A percentile compares a stretch with the other conserved stretches of the same genome.
Conservation (phyloP, 2,113 vertebrate genomes). For the Reinhardtius hippoglossoides region DNA sequence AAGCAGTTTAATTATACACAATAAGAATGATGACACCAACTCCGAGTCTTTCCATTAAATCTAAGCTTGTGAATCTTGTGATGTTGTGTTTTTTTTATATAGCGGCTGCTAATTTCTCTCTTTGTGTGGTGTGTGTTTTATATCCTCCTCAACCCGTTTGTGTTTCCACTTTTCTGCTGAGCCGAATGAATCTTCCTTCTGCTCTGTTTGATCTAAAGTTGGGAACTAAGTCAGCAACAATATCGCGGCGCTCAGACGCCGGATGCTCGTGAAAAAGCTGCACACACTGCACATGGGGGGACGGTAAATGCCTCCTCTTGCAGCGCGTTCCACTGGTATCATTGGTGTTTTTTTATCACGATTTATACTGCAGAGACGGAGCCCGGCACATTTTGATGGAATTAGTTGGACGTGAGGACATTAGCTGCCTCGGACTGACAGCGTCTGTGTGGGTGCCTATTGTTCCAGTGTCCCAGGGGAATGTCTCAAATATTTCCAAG, state of each 20-base stretch:
- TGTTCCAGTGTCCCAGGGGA: conserved; percentile 55
- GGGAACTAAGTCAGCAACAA: conserved; percentile 51
- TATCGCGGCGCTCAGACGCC: conserved; percentile 21
- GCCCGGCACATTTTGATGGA: conserved; percentile 17
- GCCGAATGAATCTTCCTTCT: conserved; percentile 8
- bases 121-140: conserved; percentile 1
- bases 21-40: not conserved
- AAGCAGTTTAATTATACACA: not conserved
- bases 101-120: not conserved
- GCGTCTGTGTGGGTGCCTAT: conserved; percentile 23
- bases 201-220: conserved; percentile 44
- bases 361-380: conserved; percentile 32
- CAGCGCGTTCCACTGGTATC: not conserved
- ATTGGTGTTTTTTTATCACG: conserved; percentile 17
- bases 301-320: conserved; percentile 17
- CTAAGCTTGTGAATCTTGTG: not conserved
- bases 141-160: not conserved
- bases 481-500: conserved; percentile 72
- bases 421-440: conserved; percentile 25
- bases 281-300: conserved; percentile 48
- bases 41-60: not conserved
- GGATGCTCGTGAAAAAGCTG: conserved; percentile 45
- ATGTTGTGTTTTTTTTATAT: not conserved
- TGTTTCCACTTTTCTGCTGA: conserved; percentile 27
- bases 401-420: conserved; percentile 31